phyloP scores from a whole-genome alignment of 2,888 invertebrate genomes.

The Aspidapion aeneum region DNA sequence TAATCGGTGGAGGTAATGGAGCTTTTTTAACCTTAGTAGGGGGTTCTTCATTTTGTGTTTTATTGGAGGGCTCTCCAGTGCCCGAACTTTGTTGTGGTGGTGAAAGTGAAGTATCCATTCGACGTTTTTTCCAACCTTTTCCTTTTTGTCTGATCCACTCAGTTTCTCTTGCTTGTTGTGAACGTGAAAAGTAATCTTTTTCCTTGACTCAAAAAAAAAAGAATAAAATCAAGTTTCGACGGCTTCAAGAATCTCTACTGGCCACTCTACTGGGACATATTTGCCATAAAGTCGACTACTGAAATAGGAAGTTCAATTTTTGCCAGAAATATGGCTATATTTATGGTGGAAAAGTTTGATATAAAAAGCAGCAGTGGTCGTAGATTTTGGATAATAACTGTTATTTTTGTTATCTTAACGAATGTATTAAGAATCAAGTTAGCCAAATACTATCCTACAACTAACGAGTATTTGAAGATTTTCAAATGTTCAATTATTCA shows the following conservation, averaged over 20 bases:
- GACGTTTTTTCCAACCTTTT: too few species aligned
- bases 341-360: constrained; percentile 18
- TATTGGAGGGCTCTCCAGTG: too few species aligned
- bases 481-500: constrained; percentile 17
- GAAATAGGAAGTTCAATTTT: constrained; percentile 19
- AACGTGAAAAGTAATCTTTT: too few species aligned
- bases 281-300: constrained; percentile 21
- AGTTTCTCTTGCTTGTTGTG: too few species aligned
- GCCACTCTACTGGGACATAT: constrained; percentile 22
- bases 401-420: constrained; percentile 16
- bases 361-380: constrained; percentile 21
- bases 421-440: constrained; percentile 23
- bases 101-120: too few species aligned
- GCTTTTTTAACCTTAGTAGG: too few species aligned
- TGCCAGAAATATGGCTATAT: constrained; percentile 18
- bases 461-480: constrained; percentile 16
- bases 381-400: constrained; percentile 16
- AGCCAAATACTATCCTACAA: constrained; percentile 13
- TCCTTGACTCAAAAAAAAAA: too few species aligned
- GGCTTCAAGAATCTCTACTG: constrained; percentile 19
- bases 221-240: too few species aligned
- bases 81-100: too few species aligned
- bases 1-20: too few species aligned
- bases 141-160: too few species aligned
- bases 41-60: too few species aligned